Base-by-base conservation (phyloP, 2,113 vertebrate species). In the Chaetorhynchus papuensis region DNA sequence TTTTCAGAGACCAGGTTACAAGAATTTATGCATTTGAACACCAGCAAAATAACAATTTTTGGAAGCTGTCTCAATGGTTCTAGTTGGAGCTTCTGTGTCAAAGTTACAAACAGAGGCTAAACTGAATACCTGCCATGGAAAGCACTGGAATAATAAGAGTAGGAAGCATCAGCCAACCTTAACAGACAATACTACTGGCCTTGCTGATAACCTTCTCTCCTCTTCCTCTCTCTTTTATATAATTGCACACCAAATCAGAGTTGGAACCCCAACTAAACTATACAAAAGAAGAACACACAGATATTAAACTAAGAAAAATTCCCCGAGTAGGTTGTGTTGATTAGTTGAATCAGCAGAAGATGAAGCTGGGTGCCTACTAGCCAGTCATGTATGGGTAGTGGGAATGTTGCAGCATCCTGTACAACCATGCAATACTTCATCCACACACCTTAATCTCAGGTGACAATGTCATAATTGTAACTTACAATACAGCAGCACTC, bases 321-420 rank as follows among this genome's bases (percentile, higher is more conserved):
- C 50, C 64, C 57, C 68, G 44, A 81, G 66, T 22, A 68, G 24
- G 75, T n/a, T 76, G 13, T 75, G 45, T 27, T 69, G 39, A 47
- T 72, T 31, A 81, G 30, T 20, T 90, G 81, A 83, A 87, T 63
- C 83, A 94, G 57, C 35, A 74, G 59, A 72, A 79, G 31, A 74
- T 9, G 45, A 82, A 75, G 37, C 37, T 77, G 13, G 28, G 19
- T 69, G 59, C 15, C 35, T 68, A 59, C 6, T 9, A 89, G 15
- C 8, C 21, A 39, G 30, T 17, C 31, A 45, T 0, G 15, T 14
- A 44, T 2, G 5, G n/a, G 27, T n/a, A 72, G 20, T 0, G 2
- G 33, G 7, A 66, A 52, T 53, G 37, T 7, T 65, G 50, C 37
- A 83, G 44, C 10, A 68, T 35, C 18, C 54, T 86, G 45, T 76